Evolutionary conservation across 2,888 invertebrate species (phyloP).

Genomic region (Melieria picta): DNA sequence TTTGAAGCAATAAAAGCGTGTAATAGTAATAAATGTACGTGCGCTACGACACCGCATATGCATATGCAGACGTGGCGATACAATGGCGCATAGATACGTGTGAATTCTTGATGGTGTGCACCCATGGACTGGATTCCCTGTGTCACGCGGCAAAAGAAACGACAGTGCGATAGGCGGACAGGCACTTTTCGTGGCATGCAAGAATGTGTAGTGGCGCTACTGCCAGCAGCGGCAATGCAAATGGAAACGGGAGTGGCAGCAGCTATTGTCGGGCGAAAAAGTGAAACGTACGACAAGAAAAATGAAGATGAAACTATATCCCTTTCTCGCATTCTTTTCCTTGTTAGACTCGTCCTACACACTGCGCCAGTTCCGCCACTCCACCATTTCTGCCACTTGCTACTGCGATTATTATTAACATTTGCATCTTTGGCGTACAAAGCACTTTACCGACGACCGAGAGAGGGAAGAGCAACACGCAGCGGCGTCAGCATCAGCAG

Average conservation of each 20-base stretch:
- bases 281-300: neutral
- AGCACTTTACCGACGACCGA: neutral
- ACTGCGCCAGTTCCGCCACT: no score
- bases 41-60: slow-evolving; percentile 22
- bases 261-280: neutral
- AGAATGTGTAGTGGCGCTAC: no score
- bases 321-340: no score
- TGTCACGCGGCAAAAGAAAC: slow-evolving; percentile 40
- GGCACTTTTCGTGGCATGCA: neutral
- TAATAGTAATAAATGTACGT: slow-evolving; percentile 60
- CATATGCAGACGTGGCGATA: slow-evolving; percentile 3
- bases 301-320: no score
- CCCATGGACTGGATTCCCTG: slow-evolving; percentile 38
- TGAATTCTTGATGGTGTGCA: slow-evolving; percentile 45
- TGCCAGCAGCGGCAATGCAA: no score
- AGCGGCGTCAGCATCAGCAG: slow-evolving; percentile 51
- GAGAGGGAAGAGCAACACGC: slow-evolving; percentile 43
- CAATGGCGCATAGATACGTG: slow-evolving; percentile 44
- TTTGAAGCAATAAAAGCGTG: slow-evolving; percentile 54
- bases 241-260: no score
- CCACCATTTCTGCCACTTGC: neutral
- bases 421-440: neutral
- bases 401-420: neutral
- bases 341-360: no score
- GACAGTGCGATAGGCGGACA: slow-evolving; percentile 23